Conservation (phyloP, 1,140 invertebrate species). For the Campoletis sonorensis region DNA sequence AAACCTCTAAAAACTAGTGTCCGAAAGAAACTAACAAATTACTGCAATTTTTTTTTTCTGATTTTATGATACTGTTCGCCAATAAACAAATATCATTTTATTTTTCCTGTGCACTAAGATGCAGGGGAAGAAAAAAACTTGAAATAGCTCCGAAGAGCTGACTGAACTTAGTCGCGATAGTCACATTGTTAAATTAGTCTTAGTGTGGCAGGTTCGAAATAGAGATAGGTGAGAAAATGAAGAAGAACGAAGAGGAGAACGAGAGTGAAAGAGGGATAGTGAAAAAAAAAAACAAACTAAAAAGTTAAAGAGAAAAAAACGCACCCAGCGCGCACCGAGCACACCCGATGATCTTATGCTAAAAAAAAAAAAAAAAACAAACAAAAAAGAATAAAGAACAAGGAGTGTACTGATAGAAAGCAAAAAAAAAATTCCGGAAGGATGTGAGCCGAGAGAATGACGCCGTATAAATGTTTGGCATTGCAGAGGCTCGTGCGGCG, state of each 20-base stretch:
- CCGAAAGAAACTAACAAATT: too few relatives aligned
- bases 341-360: slow-evolving; percentile 40
- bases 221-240: slow-evolving; percentile 25
- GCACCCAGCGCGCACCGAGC: slow-evolving; percentile 42
- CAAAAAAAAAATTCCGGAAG: slow-evolving; percentile 46
- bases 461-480: slow-evolving; percentile 70
- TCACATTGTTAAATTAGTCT: too few relatives aligned
- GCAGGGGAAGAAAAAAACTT: too few relatives aligned
- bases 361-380: not conserved
- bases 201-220: too few relatives aligned
- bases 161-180: too few relatives aligned
- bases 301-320: slow-evolving; percentile 43
- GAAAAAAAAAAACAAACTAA: slow-evolving; percentile 45
- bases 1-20: too few relatives aligned
- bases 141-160: too few relatives aligned
- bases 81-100: too few relatives aligned
- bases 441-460: slow-evolving; percentile 60
- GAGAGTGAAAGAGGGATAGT: slow-evolving; percentile 39
- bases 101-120: too few relatives aligned
- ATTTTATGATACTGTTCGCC: too few relatives aligned
- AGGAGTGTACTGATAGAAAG: slow-evolving; percentile 31
- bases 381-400: not conserved
- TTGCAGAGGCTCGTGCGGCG: slow-evolving; percentile 70
- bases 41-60: too few relatives aligned
- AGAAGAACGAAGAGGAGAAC: slow-evolving; percentile 59